A percentile compares a stretch with the other conserved stretches of the same genome.
Conservation (phyloP, 2,888 invertebrate genomes). For the Shargacucullia verbasci region DNA sequence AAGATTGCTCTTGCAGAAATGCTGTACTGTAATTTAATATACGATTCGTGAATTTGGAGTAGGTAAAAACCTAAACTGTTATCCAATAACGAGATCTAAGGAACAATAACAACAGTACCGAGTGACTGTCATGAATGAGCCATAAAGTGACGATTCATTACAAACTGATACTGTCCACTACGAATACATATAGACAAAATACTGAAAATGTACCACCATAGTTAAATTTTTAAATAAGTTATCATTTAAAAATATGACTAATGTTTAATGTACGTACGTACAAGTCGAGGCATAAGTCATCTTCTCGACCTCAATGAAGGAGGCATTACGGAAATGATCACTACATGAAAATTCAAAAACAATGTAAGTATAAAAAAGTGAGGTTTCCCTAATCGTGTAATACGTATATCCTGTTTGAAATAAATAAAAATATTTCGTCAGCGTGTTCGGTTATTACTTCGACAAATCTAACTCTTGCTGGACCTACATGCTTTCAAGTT, state of each 20-base stretch:
- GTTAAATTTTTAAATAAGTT: too few species aligned
- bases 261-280: too few species aligned
- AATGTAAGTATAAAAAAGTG: constrained; percentile 42
- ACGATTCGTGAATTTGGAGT: constrained; percentile 44
- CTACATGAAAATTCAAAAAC: constrained; percentile 13
- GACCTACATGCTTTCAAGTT: too few species aligned
- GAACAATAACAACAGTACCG: constrained; percentile 16
- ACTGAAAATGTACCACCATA: too few species aligned
- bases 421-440: too few species aligned
- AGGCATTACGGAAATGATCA: constrained; percentile 36
- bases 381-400: constrained; percentile 32
- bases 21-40: constrained; percentile 18
- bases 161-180: constrained; percentile 3
- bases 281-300: constrained; percentile 5
- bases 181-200: too few species aligned
- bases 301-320: constrained; percentile 21
- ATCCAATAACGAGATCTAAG: constrained; percentile 44
- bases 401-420: too few species aligned
- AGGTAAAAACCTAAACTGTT: constrained; percentile 32
- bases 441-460: neutral
- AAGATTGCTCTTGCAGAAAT: constrained; percentile 2
- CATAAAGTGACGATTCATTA: constrained; percentile 36
- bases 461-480: neutral
- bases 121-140: constrained; percentile 22
- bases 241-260: too few species aligned